These are phyloP conservation scores for Cryptophagus acutangulus DNA, from an alignment of 2,888 invertebrate genomes.

Conservation along the genomic window DNA sequence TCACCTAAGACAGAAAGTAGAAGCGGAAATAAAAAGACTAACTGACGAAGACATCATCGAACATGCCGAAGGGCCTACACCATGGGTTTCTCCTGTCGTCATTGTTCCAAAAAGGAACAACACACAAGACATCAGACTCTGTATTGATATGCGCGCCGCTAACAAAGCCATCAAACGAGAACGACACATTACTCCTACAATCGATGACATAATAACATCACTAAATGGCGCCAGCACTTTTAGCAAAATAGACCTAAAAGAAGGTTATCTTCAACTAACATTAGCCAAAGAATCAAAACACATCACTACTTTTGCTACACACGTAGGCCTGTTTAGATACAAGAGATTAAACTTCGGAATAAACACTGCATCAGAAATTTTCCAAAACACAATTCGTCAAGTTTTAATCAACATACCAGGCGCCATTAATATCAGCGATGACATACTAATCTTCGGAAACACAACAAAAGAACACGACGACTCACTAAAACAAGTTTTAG, in stretches of 20 bases:
- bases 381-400: slow-evolving; percentile 38
- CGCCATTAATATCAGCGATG: slow-evolving; percentile 4
- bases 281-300: slow-evolving; percentile 31
- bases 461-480: slow-evolving; percentile 32
- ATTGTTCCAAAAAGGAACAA: slow-evolving; percentile 22
- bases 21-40: slow-evolving; percentile 17
- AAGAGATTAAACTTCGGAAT: slow-evolving; percentile 42
- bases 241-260: slow-evolving; percentile 37
- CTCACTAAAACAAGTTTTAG: slow-evolving; percentile 28
- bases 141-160: slow-evolving; percentile 22
- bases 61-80: slow-evolving; percentile 18
- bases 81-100: slow-evolving; percentile 26
- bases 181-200: slow-evolving; percentile 22
- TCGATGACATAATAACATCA: slow-evolving; percentile 21
- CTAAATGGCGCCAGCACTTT: slow-evolving; percentile 22
- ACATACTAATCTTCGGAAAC: slow-evolving; percentile 33
- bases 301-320: slow-evolving; percentile 42
- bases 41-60: slow-evolving; percentile 21
- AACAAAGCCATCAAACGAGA: slow-evolving; percentile 25
- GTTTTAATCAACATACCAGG: slow-evolving; percentile 3
- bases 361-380: slow-evolving; percentile 44
- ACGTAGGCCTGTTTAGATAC: slow-evolving; percentile 38
- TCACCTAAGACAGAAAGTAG: slow-evolving; percentile 18
- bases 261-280: slow-evolving; percentile 41
- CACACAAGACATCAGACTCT: slow-evolving; percentile 15